Base-by-base conservation (phyloP, 2,888 invertebrate species). In the Protonemura montana region DNA sequence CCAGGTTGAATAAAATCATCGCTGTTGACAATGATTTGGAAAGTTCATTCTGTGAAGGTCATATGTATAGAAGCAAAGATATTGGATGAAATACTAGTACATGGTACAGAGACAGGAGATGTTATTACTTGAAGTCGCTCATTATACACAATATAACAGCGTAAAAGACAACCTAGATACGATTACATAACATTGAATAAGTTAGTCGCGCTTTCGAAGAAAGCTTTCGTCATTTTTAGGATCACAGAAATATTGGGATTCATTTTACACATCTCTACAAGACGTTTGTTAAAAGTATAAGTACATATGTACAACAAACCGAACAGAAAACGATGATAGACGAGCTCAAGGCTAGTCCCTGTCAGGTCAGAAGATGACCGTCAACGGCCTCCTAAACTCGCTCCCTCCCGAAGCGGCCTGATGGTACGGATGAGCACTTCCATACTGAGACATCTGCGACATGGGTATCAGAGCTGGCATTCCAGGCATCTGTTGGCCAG, bases 321-420 rank as follows among this genome's bases (percentile, higher is more conserved):
- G 1, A 59, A 21, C 59, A 21, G 21, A 59, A 59, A 59, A 10
- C 3, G 3, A 59, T 21, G 59, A 81, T 26, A 26, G 59, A 25
- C n/a, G n/a, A 29, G 28, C 28, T 5, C n/a, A 76, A 29, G 76
- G 85, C 85, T 86, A 91, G 87, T 90, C 90, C 90, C 92, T 91
- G 90, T 95, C 95, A 93, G 95, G 95, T 96, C 96, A 96, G 93
- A 96, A 96, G 93, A 96, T 95, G 89, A 96, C 96, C 84, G 96
- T 95, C 26, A 96, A 91, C 0, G 96, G 96, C 90, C 96, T 93
- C 89, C 96, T 92, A 90, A 95, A 95, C 90, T 96, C 96, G 41
- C 94, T 94, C 82, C 89, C 88, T 26, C 87, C 87, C 10, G 87
- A 82, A 13, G 88, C 84, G 41, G 87, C 88, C 87, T 87, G 87